Evolutionary conservation across 2,113 vertebrate genomes (phyloP).

Genomic region (Rhinogobius similis): DNA sequence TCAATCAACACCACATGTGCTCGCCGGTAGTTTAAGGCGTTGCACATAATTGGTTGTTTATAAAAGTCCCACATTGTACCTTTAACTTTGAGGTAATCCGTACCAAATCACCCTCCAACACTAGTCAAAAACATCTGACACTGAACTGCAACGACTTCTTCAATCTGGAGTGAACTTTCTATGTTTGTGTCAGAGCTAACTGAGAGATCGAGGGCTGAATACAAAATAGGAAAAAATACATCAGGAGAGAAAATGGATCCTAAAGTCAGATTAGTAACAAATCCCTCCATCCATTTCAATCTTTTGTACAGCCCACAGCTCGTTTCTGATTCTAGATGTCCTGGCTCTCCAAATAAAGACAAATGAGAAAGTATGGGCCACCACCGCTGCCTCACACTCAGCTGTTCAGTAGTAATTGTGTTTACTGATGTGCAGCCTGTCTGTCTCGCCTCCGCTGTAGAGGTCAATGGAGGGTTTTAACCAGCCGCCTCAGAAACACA

Average conservation of each 20-base stretch:
- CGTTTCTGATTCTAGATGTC: slow-evolving; percentile 3
- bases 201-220: background rate
- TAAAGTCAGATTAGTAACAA: background rate
- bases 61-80: no score
- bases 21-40: no score
- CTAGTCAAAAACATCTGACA: no score
- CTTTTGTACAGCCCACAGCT: background rate
- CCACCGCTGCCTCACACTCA: slow-evolving; percentile 19
- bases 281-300: background rate
- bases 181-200: background rate
- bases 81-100: no score
- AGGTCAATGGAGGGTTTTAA: slow-evolving; percentile 31
- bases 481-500: slow-evolving; percentile 17
- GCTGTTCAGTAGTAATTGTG: slow-evolving; percentile 32
- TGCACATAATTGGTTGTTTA: no score
- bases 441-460: slow-evolving; percentile 20
- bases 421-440: slow-evolving; percentile 33
- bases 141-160: no score
- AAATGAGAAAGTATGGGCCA: slow-evolving; percentile 22
- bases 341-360: slow-evolving; percentile 17
- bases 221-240: background rate
- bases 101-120: no score
- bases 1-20: no score
- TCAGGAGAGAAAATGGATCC: background rate
- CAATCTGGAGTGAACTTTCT: no score